These are phyloP conservation scores for Rhyacophila brunnea DNA, from an alignment of 1,140 invertebrate genomes.

Conservation along the genomic window DNA sequence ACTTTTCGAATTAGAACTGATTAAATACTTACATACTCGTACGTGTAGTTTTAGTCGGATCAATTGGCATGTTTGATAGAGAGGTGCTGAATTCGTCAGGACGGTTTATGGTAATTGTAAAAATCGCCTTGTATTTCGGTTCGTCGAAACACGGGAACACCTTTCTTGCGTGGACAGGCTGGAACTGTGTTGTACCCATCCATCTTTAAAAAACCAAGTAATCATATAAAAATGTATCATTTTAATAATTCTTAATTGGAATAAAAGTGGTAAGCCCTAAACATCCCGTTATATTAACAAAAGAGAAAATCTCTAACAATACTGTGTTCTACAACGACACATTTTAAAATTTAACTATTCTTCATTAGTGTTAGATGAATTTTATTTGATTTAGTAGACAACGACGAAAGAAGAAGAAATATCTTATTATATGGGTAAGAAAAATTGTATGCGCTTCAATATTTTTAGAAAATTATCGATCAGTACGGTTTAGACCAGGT, in stretches of 20 bases:
- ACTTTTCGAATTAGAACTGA: too few relatives aligned
- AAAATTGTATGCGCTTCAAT: too few relatives aligned
- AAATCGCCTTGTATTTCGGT: conserved; percentile 79
- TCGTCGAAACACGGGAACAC: conserved; percentile 92
- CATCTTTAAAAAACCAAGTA: conserved; percentile 50
- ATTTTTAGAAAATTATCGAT: too few relatives aligned
- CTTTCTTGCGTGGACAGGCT: conserved; percentile 74
- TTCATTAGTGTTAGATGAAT: too few relatives aligned
- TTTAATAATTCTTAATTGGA: not conserved
- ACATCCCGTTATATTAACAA: not conserved
- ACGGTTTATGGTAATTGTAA: conserved; percentile 43
- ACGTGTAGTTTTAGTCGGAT: too few relatives aligned
- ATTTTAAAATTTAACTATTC: not conserved
- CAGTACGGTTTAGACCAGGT: too few relatives aligned
- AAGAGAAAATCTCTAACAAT: not conserved
- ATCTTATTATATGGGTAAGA: too few relatives aligned
- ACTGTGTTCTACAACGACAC: not conserved
- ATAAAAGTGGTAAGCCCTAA: not conserved
- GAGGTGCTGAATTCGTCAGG: conserved; percentile 38
- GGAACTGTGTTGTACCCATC: conserved; percentile 77
- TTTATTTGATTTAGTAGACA: too few relatives aligned
- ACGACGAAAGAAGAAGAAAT: too few relatives aligned
- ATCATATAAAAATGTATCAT: not conserved
- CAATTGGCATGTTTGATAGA: conserved; percentile 40
- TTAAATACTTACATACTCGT: too few relatives aligned